A percentile compares a stretch with the other conserved stretches of the same genome.
Conservation (phyloP, 2,888 invertebrate genomes). For the Petrolisthes cinctipes region DNA sequence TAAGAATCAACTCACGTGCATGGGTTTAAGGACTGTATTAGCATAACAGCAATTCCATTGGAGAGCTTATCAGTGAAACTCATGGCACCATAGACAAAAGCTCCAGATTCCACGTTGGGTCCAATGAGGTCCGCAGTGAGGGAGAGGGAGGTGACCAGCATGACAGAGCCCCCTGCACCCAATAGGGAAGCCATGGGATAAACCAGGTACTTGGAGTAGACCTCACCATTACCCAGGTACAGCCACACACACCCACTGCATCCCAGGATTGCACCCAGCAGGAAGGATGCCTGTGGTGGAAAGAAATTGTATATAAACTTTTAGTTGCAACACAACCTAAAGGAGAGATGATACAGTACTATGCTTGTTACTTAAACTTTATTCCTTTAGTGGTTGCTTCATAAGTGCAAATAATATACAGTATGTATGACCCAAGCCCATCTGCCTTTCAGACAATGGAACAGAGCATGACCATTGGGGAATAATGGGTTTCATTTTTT, state of each 20-base stretch:
- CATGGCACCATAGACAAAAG: conserved; percentile 92
- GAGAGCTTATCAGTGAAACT: conserved; percentile 93
- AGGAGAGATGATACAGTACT: no score
- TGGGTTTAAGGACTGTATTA: conserved; percentile 84
- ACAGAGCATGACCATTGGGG: no score
- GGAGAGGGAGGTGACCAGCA: conserved; percentile 88
- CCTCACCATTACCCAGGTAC: conserved; percentile 74
- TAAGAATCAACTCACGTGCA: conserved; percentile 55
- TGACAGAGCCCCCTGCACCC: conserved; percentile 86
- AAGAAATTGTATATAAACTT: background rate
- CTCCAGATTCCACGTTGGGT: conserved; percentile 86
- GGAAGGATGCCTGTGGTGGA: conserved; percentile 74
- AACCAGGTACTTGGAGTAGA: conserved; percentile 75
- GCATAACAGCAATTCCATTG: conserved; percentile 87
- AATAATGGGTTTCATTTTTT: no score
- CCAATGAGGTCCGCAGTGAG: conserved; percentile 92
- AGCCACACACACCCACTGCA: conserved; percentile 69
- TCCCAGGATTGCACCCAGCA: conserved; percentile 79
- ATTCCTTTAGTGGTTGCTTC: no score
- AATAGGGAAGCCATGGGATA: conserved; percentile 81
- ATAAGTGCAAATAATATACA: no score
- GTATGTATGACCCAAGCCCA: no score
- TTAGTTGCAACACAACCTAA: no score
- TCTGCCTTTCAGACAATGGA: no score
- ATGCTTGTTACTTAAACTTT: no score